Percentiles rank a stretch among this genome's conserved stretches.
Evolutionary conservation across 2,888 invertebrate genomes (phyloP).

Genomic region (Polia nebulosa): DNA sequence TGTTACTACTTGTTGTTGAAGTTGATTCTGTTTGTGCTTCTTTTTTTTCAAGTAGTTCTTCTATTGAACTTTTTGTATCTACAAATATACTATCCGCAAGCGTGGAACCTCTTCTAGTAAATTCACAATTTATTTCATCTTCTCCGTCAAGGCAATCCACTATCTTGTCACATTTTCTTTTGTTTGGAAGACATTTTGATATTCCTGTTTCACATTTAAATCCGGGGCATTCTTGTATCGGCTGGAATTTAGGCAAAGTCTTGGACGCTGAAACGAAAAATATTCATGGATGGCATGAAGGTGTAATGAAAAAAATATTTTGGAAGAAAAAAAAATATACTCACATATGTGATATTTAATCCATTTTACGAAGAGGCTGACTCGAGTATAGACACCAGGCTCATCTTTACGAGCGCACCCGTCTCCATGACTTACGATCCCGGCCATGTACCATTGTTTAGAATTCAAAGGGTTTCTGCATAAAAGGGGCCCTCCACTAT

Average conservation of each 20-base stretch:
- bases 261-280: conserved; percentile 83
- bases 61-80: conserved; percentile 26
- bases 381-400: conserved; percentile 96
- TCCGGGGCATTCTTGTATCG: conserved; percentile 93
- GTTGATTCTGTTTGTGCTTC: conserved; percentile 27
- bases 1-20: neutral
- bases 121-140: conserved; percentile 94
- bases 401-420: conserved; percentile 95
- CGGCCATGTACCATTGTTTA: conserved; percentile 95
- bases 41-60: conserved; percentile 36
- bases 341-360: conserved; percentile 92
- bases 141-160: conserved; percentile 95
- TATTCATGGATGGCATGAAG: no score
- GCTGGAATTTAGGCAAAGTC: conserved; percentile 86
- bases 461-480: conserved; percentile 93
- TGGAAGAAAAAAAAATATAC: conserved; percentile 60
- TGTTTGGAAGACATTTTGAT: conserved; percentile 92
- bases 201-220: conserved; percentile 93
- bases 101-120: conserved; percentile 61
- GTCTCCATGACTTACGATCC: conserved; percentile 96
- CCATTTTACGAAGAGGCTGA: conserved; percentile 94
- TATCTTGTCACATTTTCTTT: conserved; percentile 93
- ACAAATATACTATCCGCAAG: conserved; percentile 41
- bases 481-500: conserved; percentile 96
- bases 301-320: neutral